Evolutionary conservation across 2,888 invertebrate genomes (phyloP).

Genomic region (Drosophila peninsularis): DNA sequence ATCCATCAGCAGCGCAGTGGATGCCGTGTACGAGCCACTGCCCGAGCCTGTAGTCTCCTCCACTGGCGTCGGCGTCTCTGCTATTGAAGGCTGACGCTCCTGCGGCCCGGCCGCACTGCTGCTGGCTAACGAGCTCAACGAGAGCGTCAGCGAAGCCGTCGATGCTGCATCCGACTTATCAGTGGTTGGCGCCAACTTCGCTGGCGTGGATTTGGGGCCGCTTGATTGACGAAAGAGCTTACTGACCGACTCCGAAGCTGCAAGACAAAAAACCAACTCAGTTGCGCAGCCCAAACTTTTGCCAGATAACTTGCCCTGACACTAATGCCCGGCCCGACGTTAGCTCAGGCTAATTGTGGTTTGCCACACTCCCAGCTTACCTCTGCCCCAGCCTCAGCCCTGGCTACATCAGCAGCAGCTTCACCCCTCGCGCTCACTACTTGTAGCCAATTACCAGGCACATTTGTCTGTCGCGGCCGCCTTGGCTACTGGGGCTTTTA

Average conservation of each 20-base stretch:
- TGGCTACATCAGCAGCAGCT: not conserved
- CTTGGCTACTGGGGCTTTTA: conserved; percentile 37
- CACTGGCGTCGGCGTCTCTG: conserved; percentile 63
- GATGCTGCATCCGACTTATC: conserved; percentile 73
- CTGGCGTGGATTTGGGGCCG: conserved; percentile 66
- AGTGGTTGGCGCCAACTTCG: conserved; percentile 50
- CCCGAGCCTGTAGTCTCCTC: conserved; percentile 73
- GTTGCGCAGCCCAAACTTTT: conserved; percentile 46
- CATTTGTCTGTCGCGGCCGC: conserved; percentile 53
- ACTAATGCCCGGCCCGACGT: conserved; percentile 51
- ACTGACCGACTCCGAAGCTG: conserved; percentile 83
- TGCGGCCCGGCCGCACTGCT: conserved; percentile 69
- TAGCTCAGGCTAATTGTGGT: conserved; percentile 53
- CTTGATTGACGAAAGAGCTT: conserved; percentile 84
- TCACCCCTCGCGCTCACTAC: not conserved
- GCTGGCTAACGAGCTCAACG: conserved; percentile 83
- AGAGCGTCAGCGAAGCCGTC: conserved; percentile 77
- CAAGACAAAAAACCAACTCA: conserved; percentile 47
- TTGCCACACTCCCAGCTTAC: conserved; percentile 7
- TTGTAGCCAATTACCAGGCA: conserved; percentile 60
- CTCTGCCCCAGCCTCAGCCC: not conserved
- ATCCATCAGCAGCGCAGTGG: conserved; percentile 80
- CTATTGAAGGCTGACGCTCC: conserved; percentile 60
- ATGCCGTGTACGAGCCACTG: conserved; percentile 77
- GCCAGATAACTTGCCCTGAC: conserved; percentile 63